Base-by-base conservation (phyloP, 1,140 invertebrate species). In the Chrysopa pallens region DNA sequence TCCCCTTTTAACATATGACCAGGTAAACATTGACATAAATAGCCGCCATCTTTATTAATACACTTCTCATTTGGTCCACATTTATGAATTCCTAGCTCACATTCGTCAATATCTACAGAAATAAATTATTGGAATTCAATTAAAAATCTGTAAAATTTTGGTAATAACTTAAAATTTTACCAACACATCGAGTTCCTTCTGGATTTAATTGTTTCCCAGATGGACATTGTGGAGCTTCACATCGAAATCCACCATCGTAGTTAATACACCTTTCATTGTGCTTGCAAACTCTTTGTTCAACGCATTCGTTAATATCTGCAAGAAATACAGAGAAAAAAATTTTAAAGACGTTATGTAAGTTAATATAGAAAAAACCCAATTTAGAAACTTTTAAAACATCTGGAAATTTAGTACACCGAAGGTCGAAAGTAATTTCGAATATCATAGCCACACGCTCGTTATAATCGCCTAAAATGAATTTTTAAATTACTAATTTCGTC, bases 301-400 rank as follows among this genome's bases (percentile, higher is more conserved):
- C 58, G 49, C 83, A 88, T 57, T 86, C 82, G 52, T 86, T 67
- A 36, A 84, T 69, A 63, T 87, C 83, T 86, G 52, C 6, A 55
- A 64, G 51, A 15, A 2, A 14, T 43, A 4, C 57, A 47, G 5
- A 29, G 15, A 31, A 31, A 31, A 31, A 7, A 31, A 31, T 6
- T 31, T 7, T 31, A 31, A 7, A 31, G 11, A 7, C 29, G 29
- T 31, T 31, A 31, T 31, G 29, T 31, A 7, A 7, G 6, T 7
- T 31, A 31, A 31, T 31, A 31, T 31, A n/a, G n/a, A n/a, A n/a
- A n/a, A n/a, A n/a, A n/a, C n/a, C n/a, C n/a, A n/a, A n/a, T n/a
- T n/a, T n/a, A n/a, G n/a, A n/a, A n/a, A n/a, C n/a, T n/a, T n/a
- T n/a, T n/a, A n/a, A n/a, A n/a, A n/a, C n/a, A n/a, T n/a, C n/a